Conservation (phyloP, 1,140 invertebrate genomes). For the Penaeus vannamei region DNA sequence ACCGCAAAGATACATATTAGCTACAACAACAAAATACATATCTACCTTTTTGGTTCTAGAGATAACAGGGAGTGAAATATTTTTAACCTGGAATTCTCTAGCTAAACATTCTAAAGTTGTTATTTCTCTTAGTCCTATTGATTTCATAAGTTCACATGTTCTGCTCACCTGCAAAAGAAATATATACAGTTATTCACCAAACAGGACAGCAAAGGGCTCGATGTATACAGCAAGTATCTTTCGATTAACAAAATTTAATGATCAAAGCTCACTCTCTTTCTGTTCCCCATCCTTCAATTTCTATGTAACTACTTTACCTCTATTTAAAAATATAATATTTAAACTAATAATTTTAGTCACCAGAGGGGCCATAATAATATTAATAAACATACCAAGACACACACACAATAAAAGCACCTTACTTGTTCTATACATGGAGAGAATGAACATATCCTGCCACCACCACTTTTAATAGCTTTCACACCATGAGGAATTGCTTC, state of each 20-base stretch:
- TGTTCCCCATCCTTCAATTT: too few species aligned
- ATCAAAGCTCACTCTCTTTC: too few species aligned
- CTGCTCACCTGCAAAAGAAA: constrained; percentile 70
- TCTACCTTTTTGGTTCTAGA: constrained; percentile 39
- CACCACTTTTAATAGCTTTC: constrained; percentile 76
- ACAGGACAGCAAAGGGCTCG: not conserved
- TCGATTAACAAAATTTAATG: too few species aligned
- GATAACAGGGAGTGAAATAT: constrained; percentile 42
- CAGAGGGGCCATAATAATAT: not conserved
- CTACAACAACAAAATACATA: not conserved
- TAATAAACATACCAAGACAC: not conserved
- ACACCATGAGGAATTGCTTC: constrained; percentile 86
- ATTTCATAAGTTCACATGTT: constrained; percentile 81
- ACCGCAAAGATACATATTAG: constrained; percentile 51
- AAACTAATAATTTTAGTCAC: not conserved
- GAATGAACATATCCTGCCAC: constrained; percentile 95
- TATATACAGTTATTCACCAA: not conserved
- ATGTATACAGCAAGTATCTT: not conserved
- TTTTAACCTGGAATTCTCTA: constrained; percentile 82
- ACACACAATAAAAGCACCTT: constrained; percentile 73
- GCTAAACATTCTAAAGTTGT: constrained; percentile 91
- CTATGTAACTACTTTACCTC: not conserved
- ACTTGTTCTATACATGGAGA: constrained; percentile 99
- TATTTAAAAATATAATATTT: not conserved
- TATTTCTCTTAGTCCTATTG: constrained; percentile 86